A percentile compares a stretch with the other conserved stretches of the same genome.
Evolutionary conservation across 2,113 vertebrate genomes (phyloP).

Genomic region (Centropus unirufus): DNA sequence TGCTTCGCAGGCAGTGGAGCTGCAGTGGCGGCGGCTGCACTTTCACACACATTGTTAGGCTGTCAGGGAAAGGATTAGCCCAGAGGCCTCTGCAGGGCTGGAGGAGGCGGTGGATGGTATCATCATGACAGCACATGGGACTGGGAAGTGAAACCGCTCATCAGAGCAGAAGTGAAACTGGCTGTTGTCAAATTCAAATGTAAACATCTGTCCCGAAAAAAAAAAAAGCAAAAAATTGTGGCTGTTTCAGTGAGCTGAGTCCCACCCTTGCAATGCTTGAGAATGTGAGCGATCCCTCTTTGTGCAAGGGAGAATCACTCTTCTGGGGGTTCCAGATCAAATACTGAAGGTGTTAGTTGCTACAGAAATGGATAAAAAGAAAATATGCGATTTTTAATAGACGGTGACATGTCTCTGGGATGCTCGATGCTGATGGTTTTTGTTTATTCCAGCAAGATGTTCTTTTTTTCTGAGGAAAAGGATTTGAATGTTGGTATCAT

Average conservation of each 20-base stretch:
- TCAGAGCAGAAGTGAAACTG: conserved; percentile 60
- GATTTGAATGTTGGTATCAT: not conserved
- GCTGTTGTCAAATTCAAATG: not conserved
- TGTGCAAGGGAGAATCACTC: not conserved
- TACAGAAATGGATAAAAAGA: not conserved
- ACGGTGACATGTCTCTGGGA: rapidly evolving
- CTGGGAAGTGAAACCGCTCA: conserved; percentile 50
- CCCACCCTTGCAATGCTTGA: not conserved
- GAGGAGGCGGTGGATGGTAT: not conserved
- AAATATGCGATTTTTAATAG: not conserved
- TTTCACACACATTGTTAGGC: not conserved
- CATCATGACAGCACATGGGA: not conserved
- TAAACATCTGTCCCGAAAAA: not conserved
- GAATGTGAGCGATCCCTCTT: not conserved
- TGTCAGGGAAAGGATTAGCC: not conserved
- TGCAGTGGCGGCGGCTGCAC: not conserved
- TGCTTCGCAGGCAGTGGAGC: not conserved
- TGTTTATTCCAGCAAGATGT: not conserved
- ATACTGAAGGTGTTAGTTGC: not conserved
- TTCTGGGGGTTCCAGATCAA: not conserved
- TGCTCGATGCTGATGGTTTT: not conserved
- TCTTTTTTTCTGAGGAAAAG: not conserved
- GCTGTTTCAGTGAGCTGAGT: not conserved
- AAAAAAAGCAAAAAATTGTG: not conserved
- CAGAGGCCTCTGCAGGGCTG: not conserved